phyloP scores from a whole-genome alignment of 2,888 invertebrate genomes.

The Tribolium freemani region DNA sequence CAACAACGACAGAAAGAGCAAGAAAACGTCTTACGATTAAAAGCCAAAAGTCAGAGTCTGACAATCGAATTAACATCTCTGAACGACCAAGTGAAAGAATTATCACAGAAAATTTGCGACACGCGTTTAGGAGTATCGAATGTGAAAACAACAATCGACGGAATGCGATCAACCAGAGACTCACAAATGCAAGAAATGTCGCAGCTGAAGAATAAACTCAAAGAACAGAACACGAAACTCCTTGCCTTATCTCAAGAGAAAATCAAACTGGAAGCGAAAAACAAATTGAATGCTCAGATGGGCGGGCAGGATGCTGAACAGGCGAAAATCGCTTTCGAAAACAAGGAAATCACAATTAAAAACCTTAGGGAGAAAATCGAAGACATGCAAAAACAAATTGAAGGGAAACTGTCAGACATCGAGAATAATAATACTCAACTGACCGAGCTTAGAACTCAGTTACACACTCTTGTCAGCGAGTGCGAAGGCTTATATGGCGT shows the following conservation, averaged over 20 bases:
- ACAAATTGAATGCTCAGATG: conserved; percentile 70
- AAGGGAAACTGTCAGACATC: conserved; percentile 83
- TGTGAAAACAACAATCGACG: conserved; percentile 95
- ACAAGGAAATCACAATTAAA: conserved; percentile 76
- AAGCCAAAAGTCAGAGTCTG: conserved; percentile 88
- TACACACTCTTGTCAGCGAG: conserved; percentile 77
- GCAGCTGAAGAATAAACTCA: conserved; percentile 83
- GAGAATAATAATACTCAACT: conserved; percentile 85
- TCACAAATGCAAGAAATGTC: conserved; percentile 90
- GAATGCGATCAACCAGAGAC: conserved; percentile 94
- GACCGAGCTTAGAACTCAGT: conserved; percentile 78
- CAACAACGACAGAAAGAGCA: conserved; percentile 89
- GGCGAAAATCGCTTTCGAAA: conserved; percentile 75
- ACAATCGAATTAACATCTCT: conserved; percentile 82
- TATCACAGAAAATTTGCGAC: conserved; percentile 86
- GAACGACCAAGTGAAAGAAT: conserved; percentile 76
- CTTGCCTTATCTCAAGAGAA: conserved; percentile 88
- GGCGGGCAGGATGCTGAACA: conserved; percentile 69
- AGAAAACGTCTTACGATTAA: conserved; percentile 85
- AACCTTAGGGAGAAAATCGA: conserved; percentile 77
- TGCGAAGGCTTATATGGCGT: conserved; percentile 77
- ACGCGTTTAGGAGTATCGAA: conserved; percentile 90
- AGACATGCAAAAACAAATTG: conserved; percentile 83
- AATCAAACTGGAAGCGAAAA: conserved; percentile 82
- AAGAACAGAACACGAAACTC: conserved; percentile 87